phyloP scores from a whole-genome alignment of 2,888 invertebrate species.

The Nebria salina region DNA sequence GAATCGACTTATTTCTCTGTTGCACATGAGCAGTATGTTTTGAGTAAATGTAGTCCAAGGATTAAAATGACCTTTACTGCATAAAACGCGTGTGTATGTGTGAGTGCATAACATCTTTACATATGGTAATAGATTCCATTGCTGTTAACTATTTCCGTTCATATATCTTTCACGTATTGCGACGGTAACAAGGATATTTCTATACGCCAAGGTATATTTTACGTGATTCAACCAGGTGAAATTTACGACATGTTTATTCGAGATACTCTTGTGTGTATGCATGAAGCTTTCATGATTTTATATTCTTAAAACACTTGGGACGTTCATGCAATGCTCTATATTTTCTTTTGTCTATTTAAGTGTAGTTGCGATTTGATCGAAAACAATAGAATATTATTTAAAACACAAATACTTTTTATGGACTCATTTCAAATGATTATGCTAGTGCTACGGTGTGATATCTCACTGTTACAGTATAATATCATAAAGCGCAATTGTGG shows the following conservation, averaged over 20 bases:
- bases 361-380: neutral
- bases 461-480: no score
- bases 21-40: neutral
- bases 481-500: no score
- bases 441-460: no score
- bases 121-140: slow-evolving; percentile 21
- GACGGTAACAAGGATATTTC: slow-evolving; percentile 16
- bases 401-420: neutral
- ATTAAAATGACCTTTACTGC: slow-evolving; percentile 12
- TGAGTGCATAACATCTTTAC: slow-evolving; percentile 8
- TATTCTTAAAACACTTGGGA: neutral
- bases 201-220: slow-evolving; percentile 5
- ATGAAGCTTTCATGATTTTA: neutral
- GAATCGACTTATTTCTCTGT: neutral
- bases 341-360: neutral
- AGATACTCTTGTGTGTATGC: neutral
- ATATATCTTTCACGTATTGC: slow-evolving; percentile 17
- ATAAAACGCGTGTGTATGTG: neutral
- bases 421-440: no score
- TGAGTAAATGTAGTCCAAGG: neutral
- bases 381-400: neutral
- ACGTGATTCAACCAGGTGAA: neutral
- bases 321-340: neutral
- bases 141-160: slow-evolving; percentile 19
- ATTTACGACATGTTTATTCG: slow-evolving; percentile 4